Conservation (phyloP, 2,888 invertebrate species). For the Pseudococcus viburni region DNA sequence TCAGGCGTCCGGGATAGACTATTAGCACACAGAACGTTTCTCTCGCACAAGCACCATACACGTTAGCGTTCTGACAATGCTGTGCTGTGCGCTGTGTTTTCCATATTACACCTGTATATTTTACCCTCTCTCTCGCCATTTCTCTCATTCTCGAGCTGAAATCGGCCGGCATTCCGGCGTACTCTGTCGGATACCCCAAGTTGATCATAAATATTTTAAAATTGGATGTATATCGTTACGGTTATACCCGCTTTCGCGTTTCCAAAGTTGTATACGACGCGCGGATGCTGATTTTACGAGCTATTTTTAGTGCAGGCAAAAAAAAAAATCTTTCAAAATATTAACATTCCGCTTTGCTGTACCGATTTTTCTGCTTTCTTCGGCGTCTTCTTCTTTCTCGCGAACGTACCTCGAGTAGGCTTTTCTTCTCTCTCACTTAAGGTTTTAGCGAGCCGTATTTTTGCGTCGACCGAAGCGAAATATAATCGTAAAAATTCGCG, state of each 20-base stretch:
- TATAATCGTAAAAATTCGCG: conserved; percentile 43
- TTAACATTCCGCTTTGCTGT: conserved; percentile 26
- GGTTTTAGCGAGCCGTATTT: neutral
- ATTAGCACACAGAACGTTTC: conserved; percentile 33
- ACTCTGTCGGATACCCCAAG: conserved; percentile 21
- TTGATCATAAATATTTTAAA: conserved; percentile 51
- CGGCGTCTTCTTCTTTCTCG: neutral
- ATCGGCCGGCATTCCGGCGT: neutral
- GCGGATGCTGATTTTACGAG: conserved; percentile 50
- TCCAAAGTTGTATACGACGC: conserved; percentile 11
- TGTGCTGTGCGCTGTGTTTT: neutral
- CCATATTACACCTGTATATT: conserved; percentile 14
- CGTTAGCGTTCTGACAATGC: conserved; percentile 30
- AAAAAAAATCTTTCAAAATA: conserved; percentile 50
- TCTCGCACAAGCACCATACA: neutral
- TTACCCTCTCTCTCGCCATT: neutral
- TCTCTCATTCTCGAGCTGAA: neutral
- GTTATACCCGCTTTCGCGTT: neutral
- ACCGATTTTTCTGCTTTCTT: conserved; percentile 4
- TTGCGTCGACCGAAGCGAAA: conserved; percentile 8
- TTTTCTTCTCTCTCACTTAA: neutral
- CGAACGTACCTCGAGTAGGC: neutral
- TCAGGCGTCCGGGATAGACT: conserved; percentile 27
- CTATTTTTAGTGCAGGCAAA: conserved; percentile 36
- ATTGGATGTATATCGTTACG: conserved; percentile 56